Conservation (phyloP, 2,797 vertebrate species). For the Pipistrellus pipistrellus region DNA sequence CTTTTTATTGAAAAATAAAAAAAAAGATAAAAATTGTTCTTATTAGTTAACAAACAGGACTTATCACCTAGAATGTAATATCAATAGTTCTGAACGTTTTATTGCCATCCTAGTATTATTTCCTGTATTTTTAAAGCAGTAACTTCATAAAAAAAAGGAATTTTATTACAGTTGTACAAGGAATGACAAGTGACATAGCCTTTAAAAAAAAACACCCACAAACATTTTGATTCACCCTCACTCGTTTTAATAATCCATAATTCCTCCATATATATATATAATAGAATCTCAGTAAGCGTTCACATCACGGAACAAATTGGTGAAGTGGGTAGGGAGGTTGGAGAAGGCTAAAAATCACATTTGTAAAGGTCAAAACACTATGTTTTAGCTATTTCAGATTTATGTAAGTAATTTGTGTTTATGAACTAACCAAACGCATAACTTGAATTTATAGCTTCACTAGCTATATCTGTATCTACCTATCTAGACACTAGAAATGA, state of each 20-base stretch:
- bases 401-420: conserved; percentile 2
- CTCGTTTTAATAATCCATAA: background rate
- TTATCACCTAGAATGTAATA: background rate
- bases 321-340: background rate
- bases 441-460: background rate
- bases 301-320: background rate
- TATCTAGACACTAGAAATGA: background rate
- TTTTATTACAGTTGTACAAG: background rate
- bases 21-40: background rate
- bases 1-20: background rate
- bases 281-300: background rate
- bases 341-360: background rate
- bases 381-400: background rate
- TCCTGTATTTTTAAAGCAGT: background rate
- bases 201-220: background rate
- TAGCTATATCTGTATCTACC: too few species aligned
- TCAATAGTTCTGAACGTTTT: background rate
- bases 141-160: background rate
- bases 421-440: background rate
- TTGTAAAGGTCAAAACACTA: background rate
- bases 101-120: background rate
- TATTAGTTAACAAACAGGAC: background rate
- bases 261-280: background rate
- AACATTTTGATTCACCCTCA: background rate
- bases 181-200: background rate